These are phyloP conservation scores for Rissa tridactyla DNA, from an alignment of 2,113 vertebrate genomes.

Conservation along the genomic window DNA sequence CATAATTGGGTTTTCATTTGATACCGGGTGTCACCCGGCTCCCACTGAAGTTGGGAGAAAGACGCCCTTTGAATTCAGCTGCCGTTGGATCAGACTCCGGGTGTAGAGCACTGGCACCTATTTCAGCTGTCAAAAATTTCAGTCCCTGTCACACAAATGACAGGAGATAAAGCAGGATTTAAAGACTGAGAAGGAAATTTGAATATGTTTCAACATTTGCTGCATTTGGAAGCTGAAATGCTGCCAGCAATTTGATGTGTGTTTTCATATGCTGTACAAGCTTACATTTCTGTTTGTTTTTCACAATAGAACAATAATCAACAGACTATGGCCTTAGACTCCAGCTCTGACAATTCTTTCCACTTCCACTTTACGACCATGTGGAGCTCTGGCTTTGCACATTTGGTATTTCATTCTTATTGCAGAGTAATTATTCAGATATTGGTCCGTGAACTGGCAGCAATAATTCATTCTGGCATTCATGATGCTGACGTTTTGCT, in stretches of 20 bases:
- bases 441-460: not conserved
- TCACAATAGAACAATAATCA: constrained; percentile 50
- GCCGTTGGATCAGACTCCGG: not conserved
- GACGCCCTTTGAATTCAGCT: not conserved
- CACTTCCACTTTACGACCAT: not conserved
- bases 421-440: not conserved
- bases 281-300: constrained; percentile 42
- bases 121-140: constrained; percentile 50
- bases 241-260: constrained; percentile 40
- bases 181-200: constrained; percentile 36
- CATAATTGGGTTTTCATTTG: not conserved
- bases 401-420: constrained; percentile 18
- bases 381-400: constrained; percentile 1
- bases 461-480: not conserved
- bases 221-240: constrained; percentile 38
- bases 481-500: not conserved
- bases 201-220: constrained; percentile 51
- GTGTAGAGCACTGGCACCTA: not conserved
- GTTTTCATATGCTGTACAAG: constrained; percentile 34
- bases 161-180: constrained; percentile 18
- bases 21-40: not conserved
- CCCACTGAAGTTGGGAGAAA: not conserved
- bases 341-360: not conserved
- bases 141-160: constrained; percentile 5
- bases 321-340: constrained; percentile 38